Evolutionary conservation across 2,797 vertebrate species (phyloP), one percentile per base, ranked within the genome.

Genomic region (Melanotaenia maccullochi): DNA sequence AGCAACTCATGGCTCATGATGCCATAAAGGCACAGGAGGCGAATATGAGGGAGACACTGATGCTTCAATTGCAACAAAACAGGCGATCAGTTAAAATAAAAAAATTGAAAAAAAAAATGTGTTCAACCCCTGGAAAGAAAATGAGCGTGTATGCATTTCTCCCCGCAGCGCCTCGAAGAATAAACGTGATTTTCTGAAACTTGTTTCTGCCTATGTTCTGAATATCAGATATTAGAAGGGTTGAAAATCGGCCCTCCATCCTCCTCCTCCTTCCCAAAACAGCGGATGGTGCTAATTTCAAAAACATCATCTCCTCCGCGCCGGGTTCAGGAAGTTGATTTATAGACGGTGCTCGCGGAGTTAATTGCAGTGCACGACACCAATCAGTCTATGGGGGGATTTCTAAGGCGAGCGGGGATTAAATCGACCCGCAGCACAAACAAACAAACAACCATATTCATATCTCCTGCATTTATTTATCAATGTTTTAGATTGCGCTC

Each of bases 251-350:
- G 44, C 54, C 35, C 68, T 40, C 33, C 75, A 49, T 35, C 54
- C 52, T 52, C 20, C 47, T 42, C 33, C 35, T 22, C 16, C 0
- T 13, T 52, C 25, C 59, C 24, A 16, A 54, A 65, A 57, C 68
- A 7, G 30, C 95, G 96, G 96, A 96, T 95, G 95, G 92, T 92
- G 95, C 96, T 96, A 96, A 98, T 97, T 97, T 96, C 94, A 93
- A 94, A 93, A 94, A 95, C 95, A 95, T 95, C 95, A 96, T 95
- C 96, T 96, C 88, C 83, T 90, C 95, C 93, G 93, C 92, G 91
- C 95, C 94, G 94, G 90, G 94, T 96, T 96, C 95, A 96, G 92
- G 95, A 96, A 95, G 94, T 96, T 97, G 97, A 98, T 98, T 97
- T 98, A 98, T 97, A 96, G 95, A 91, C 91, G 93, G 90, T 86